Base-by-base conservation (phyloP, 2,888 invertebrate species). In the Tetragonisca angustula region DNA sequence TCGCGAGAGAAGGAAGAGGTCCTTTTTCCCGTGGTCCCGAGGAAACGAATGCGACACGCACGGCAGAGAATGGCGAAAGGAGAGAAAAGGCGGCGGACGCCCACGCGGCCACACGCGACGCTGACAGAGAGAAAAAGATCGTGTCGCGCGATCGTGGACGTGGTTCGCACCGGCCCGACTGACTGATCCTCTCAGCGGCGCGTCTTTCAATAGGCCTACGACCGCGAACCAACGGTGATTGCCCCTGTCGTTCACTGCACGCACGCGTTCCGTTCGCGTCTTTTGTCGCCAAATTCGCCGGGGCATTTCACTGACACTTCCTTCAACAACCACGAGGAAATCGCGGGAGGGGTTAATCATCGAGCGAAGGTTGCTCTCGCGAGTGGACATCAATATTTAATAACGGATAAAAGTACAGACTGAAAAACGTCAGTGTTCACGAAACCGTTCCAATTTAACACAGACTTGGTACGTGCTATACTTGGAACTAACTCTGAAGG, bases 121-220 rank as follows among this genome's bases (percentile, higher is more conserved):
- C 67, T 79, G 85, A 87, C 78, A 82, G 81, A 82, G 85, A 87
- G 88, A 88, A 87, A 87, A 88, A 89, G 89, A 89, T 89, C 83
- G 86, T 78, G 82, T 82, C 83, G 82, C 81, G 88, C 81, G 88
- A 88, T 87, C 52, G 87, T 54, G 86, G 79, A 76, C 84, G 89
- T 84, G 88, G 88, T 89, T 89, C 89, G 81, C 89, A 87, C 87
- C 87, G 83, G 81, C 52, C 86, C 83, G 88, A 88, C 80, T 92
- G 93, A 92, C 92, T 92, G 92, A 92, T 92, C 91, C 92, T 91
- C 91, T 93, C 93, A 92, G 90, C 93, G 88, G 89, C 91, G 88
- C 91, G 90, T 93, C 92, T 92, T 92, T 91, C 92, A 92, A 88
- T 91, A 86, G 88, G 21, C 32, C 83, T 86, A 79, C 86, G 36